phyloP scores from a whole-genome alignment of 37 sponge, comb jelly and placozoan genomes.

The Amphimedon queenslandica region DNA sequence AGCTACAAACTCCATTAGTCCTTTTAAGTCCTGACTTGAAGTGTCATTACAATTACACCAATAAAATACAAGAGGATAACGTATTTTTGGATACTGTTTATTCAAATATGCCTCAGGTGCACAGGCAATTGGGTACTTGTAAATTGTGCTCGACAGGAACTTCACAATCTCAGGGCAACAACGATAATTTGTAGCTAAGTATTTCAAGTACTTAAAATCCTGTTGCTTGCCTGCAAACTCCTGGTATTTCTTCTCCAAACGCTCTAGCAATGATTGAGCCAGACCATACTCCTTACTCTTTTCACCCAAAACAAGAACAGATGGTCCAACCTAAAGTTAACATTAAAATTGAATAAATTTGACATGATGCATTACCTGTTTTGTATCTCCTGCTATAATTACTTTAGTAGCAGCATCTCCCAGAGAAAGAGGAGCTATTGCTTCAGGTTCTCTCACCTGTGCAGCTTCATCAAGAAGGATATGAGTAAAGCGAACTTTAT shows the following conservation, averaged over 20 bases:
- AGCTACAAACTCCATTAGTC: too few relatives aligned
- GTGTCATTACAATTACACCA: background rate
- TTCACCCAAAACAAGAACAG: constrained; percentile 11
- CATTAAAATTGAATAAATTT: background rate
- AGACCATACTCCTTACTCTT: constrained; percentile 12
- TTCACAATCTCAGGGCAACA: constrained; percentile 41
- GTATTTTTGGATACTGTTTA: background rate
- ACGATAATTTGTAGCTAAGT: constrained; percentile 51
- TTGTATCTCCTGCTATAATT: background rate
- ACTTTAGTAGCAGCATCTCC: background rate
- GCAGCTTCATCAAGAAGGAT: background rate
- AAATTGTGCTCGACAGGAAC: background rate
- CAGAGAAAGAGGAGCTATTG: background rate
- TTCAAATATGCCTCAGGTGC: too few relatives aligned
- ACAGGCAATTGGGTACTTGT: background rate
- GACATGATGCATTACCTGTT: background rate
- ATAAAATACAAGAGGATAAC: background rate
- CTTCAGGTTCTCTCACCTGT: constrained; percentile 3
- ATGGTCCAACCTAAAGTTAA: constrained; percentile 23
- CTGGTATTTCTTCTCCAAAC: constrained; percentile 7
- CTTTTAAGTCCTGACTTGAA: background rate
- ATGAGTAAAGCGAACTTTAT: background rate
- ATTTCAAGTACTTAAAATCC: constrained; percentile 2
- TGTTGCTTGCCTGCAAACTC: background rate
- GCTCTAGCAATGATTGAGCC: background rate